phyloP scores from a whole-genome alignment of 2,888 invertebrate species.

The Timandra comae region DNA sequence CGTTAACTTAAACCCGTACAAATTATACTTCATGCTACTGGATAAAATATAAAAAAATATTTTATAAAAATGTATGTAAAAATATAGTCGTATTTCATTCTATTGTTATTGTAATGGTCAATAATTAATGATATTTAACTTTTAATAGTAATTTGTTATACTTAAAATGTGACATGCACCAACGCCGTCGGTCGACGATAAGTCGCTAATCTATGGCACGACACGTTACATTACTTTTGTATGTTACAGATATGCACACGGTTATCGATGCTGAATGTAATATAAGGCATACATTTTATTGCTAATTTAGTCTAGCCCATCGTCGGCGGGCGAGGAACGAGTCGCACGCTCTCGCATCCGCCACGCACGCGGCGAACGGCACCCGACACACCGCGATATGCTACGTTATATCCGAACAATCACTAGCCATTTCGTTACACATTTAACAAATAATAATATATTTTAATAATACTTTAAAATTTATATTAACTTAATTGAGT shows the following conservation, averaged over 20 bases:
- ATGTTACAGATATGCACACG: conserved; percentile 3
- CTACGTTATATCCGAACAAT: too few species aligned
- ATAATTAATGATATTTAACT: background rate
- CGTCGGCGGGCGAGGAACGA: too few species aligned
- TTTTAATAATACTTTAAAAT: too few species aligned
- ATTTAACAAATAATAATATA: too few species aligned
- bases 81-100: conserved; percentile 5
- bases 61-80: conserved; percentile 5
- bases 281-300: background rate
- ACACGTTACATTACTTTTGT: conserved; percentile 1
- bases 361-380: too few species aligned
- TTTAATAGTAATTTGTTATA: conserved; percentile 2
- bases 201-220: background rate
- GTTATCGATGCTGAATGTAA: too few species aligned
- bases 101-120: conserved; percentile 6
- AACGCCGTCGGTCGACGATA: conserved; percentile 5
- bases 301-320: background rate
- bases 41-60: conserved; percentile 6
- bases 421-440: too few species aligned
- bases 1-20: too few species aligned
- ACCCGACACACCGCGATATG: too few species aligned
- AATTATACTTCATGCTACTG: conserved; percentile 4
- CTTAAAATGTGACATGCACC: conserved; percentile 13
- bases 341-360: too few species aligned
- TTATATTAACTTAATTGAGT: too few species aligned